Evolutionary conservation across 2,888 invertebrate genomes (phyloP).

Genomic region (Nowickia ferox): DNA sequence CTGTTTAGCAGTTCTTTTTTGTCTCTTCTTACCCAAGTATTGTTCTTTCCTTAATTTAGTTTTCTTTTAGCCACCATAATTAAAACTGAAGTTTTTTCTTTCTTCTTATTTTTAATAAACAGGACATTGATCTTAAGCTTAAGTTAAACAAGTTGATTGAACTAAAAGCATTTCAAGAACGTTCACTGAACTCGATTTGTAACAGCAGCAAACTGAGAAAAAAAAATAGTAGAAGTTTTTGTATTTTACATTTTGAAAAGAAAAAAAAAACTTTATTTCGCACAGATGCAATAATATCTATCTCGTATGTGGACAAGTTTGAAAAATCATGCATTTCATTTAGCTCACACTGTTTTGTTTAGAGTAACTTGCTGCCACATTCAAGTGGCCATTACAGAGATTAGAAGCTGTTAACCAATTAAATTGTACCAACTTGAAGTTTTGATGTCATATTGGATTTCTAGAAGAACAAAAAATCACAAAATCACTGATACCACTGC

Average conservation of each 20-base stretch:
- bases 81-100: constrained; percentile 11
- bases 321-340: not conserved
- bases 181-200: constrained; percentile 72
- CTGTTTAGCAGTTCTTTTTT: constrained; percentile 4
- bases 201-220: constrained; percentile 45
- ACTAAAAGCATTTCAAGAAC: constrained; percentile 75
- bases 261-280: constrained; percentile 12
- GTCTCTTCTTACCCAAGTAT: not conserved
- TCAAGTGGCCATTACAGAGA: constrained; percentile 30
- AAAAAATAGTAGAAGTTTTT: not conserved
- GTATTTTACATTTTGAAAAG: constrained; percentile 35
- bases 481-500: not conserved
- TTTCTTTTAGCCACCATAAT: constrained; percentile 44
- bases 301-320: not conserved
- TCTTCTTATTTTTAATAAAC: constrained; percentile 25
- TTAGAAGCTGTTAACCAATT: constrained; percentile 52
- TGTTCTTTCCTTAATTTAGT: constrained; percentile 39
- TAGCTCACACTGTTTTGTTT: constrained; percentile 18
- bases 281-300: not conserved
- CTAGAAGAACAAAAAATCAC: not conserved
- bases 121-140: constrained; percentile 68
- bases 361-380: not conserved
- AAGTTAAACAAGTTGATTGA: constrained; percentile 68
- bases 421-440: constrained; percentile 16
- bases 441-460: not conserved